Conservation (phyloP, 1,140 invertebrate species). For the Teleopsis dalmanni region DNA sequence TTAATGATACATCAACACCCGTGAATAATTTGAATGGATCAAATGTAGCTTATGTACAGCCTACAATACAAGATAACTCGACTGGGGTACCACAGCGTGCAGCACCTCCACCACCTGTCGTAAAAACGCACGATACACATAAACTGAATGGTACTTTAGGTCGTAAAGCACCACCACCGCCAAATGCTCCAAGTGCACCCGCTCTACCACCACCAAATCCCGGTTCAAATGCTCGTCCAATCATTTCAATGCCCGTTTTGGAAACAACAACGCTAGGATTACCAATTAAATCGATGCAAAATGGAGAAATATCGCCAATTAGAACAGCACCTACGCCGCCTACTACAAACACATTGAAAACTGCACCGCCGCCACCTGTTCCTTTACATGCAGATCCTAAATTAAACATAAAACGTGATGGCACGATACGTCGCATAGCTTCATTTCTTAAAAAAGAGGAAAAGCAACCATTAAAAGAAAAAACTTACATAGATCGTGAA, state of each 20-base stretch:
- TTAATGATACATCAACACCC: constrained; percentile 42
- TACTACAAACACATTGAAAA: constrained; percentile 30
- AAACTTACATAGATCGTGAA: constrained; percentile 60
- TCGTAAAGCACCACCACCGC: constrained; percentile 12
- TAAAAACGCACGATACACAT: constrained; percentile 6
- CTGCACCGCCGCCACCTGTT: constrained; percentile 33
- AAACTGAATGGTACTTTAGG: constrained; percentile 9
- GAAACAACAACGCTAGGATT: constrained; percentile 71
- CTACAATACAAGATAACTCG: constrained; percentile 19
- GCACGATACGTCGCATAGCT: constrained; percentile 63
- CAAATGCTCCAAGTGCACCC: constrained; percentile 35
- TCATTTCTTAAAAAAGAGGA: constrained; percentile 66
- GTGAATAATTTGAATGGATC: constrained; percentile 29
- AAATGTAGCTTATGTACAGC: constrained; percentile 43
- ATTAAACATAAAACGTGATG: constrained; percentile 47
- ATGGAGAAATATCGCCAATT: constrained; percentile 38
- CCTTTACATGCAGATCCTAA: constrained; percentile 40
- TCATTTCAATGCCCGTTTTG: constrained; percentile 71
- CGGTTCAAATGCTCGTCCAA: constrained; percentile 51
- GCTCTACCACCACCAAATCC: constrained; percentile 50
- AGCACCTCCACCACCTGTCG: constrained; percentile 34
- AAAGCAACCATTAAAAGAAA: constrained; percentile 52
- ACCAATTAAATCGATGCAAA: constrained; percentile 51
- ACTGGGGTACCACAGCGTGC: constrained; percentile 24
- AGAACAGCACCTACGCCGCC: constrained; percentile 52